Evolutionary conservation across 2,797 vertebrate species (phyloP).

Genomic region (Glossophaga mutica): DNA sequence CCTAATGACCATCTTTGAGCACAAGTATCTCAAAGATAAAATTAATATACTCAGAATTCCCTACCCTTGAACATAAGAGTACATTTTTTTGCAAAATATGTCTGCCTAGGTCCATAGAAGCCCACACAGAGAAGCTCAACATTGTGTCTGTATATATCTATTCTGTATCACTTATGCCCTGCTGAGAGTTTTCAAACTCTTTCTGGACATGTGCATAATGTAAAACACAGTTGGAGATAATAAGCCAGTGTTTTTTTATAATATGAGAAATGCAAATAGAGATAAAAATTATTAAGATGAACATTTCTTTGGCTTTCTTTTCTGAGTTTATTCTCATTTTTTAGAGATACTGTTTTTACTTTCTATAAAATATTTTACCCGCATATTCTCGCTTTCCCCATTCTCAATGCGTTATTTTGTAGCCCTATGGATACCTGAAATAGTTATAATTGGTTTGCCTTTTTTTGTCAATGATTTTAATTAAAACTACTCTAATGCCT

Average conservation of each 20-base stretch:
- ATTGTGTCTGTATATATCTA: not conserved
- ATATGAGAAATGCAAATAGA: not conserved
- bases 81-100: not conserved
- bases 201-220: not conserved
- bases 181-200: not conserved
- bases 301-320: not conserved
- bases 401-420: not conserved
- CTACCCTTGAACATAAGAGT: not conserved
- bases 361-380: not conserved
- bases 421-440: not conserved
- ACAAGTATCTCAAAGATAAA: not conserved
- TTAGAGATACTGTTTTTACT: not conserved
- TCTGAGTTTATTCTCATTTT: not conserved
- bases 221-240: not conserved
- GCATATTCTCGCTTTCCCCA: not conserved
- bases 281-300: not conserved
- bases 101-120: not conserved
- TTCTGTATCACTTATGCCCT: not conserved
- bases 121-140: not conserved
- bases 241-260: not conserved
- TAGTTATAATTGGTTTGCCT: not conserved
- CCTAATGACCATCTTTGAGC: not conserved
- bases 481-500: constrained; percentile 29
- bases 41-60: not conserved
- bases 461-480: constrained; percentile 36